These are phyloP conservation scores for Athalia cordata DNA, from an alignment of 2,888 invertebrate genomes.

Conservation along the genomic window DNA sequence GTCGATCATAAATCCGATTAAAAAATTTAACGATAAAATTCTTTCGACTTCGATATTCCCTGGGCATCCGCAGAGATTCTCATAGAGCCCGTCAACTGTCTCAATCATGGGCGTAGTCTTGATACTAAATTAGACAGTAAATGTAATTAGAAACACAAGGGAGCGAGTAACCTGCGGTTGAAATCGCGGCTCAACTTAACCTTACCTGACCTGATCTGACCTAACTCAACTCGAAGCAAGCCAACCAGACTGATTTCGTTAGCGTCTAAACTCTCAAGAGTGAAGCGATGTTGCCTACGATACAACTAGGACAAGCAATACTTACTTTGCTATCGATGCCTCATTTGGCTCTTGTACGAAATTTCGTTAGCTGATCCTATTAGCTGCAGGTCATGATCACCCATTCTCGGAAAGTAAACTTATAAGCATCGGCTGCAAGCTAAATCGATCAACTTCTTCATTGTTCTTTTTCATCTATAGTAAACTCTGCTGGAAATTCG, in stretches of 20 bases:
- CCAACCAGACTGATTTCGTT: slow-evolving; percentile 35
- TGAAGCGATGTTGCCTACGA: neutral
- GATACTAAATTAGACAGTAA: slow-evolving; percentile 28
- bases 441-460: no score
- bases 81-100: slow-evolving; percentile 18
- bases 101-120: neutral
- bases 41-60: neutral
- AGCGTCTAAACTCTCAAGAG: neutral
- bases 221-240: slow-evolving; percentile 20
- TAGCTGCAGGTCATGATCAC: neutral
- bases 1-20: neutral
- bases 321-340: neutral
- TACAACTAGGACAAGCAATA: neutral
- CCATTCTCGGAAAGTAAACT: no score
- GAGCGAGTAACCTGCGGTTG: slow-evolving; percentile 19
- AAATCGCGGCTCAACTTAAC: slow-evolving; percentile 25
- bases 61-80: slow-evolving; percentile 18
- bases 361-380: slow-evolving; percentile 9
- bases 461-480: no score
- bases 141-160: slow-evolving; percentile 34
- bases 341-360: slow-evolving; percentile 2
- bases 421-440: no score
- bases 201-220: slow-evolving; percentile 10
- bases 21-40: neutral
- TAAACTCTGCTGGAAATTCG: no score